These are phyloP conservation scores for Zosterops hypoxanthus DNA, from an alignment of 2,113 vertebrate genomes.

Conservation along the genomic window DNA sequence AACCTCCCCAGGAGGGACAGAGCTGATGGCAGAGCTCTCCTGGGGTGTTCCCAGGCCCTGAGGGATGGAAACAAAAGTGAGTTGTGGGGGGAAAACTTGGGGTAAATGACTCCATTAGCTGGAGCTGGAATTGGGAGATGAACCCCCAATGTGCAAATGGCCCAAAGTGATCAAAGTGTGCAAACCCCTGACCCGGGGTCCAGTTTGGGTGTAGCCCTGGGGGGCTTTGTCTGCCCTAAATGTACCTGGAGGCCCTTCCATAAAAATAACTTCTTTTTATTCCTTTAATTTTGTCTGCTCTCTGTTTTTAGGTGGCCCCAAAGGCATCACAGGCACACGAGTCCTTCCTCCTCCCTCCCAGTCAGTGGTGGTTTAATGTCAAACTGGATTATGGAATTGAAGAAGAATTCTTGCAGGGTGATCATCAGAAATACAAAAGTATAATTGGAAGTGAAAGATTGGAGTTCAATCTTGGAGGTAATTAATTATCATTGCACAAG, in stretches of 20 bases:
- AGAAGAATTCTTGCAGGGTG: neutral
- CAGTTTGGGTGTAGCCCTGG: neutral
- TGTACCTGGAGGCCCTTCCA: neutral
- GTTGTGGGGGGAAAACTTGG: too few species aligned
- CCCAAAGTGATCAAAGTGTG: too few species aligned
- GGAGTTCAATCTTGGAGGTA: neutral
- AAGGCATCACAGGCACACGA: neutral
- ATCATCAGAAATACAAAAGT: neutral
- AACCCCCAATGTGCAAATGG: too few species aligned
- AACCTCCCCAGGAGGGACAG: neutral
- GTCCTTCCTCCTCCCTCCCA: neutral
- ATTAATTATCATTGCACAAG: neutral
- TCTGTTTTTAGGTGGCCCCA: neutral
- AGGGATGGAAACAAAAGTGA: too few species aligned
- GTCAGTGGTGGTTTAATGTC: neutral
- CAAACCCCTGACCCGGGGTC: too few species aligned
- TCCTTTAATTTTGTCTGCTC: accelerated
- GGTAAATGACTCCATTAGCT: too few species aligned
- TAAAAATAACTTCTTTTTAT: neutral
- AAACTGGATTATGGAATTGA: neutral
- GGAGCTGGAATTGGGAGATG: too few species aligned
- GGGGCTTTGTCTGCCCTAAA: neutral
- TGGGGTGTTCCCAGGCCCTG: neutral
- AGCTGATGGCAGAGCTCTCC: neutral
- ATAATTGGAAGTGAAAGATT: neutral